Evolutionary conservation across 1,140 invertebrate genomes (phyloP).

Genomic region (Drosophila santomea): DNA sequence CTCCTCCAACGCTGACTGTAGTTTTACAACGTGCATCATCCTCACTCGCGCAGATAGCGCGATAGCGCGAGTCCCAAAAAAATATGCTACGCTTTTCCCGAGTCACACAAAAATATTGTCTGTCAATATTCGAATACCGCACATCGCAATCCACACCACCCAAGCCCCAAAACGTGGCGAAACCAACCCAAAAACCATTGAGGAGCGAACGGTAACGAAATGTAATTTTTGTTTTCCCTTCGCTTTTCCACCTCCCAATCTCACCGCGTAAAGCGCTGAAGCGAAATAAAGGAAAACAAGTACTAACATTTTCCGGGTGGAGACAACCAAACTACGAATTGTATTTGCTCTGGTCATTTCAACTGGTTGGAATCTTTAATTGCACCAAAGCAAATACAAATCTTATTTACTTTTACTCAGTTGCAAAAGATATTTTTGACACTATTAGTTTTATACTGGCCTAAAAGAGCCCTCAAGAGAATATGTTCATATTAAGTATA

Average conservation of each 20-base stretch:
- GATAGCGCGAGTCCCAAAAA: constrained; percentile 43
- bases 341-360: constrained; percentile 28
- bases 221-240: constrained; percentile 70
- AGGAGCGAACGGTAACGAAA: constrained; percentile 56
- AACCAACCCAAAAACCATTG: constrained; percentile 31
- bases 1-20: constrained; percentile 51
- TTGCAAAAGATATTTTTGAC: not conserved
- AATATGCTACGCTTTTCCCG: constrained; percentile 62
- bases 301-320: constrained; percentile 1
- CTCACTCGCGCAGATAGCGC: constrained; percentile 21
- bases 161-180: constrained; percentile 14
- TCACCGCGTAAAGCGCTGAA: constrained; percentile 5
- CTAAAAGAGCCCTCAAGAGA: not conserved
- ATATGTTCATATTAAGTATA: too few relatives aligned
- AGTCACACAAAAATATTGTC: constrained; percentile 78
- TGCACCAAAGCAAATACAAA: not conserved
- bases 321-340: constrained; percentile 16
- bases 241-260: not conserved
- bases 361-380: constrained; percentile 1
- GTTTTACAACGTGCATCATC: constrained; percentile 57
- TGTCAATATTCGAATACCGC: constrained; percentile 55
- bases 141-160: constrained; percentile 34
- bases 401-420: too few relatives aligned
- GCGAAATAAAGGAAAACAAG: constrained; percentile 32
- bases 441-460: too few relatives aligned